Base-by-base conservation (phyloP, 64 coral and sea anemone species). In the Porites lutea region DNA sequence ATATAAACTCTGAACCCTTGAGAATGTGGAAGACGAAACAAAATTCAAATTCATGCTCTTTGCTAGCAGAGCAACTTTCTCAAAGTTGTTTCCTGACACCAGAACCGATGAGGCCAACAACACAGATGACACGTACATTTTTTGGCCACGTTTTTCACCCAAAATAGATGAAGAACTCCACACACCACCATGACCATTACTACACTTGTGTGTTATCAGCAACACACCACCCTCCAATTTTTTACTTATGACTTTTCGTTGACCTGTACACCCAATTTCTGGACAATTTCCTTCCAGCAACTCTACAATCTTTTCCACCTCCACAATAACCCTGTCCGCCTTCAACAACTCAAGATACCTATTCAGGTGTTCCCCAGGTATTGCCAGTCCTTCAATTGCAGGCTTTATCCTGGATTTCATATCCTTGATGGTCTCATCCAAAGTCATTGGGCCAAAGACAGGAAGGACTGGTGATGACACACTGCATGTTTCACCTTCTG, bases 81-180 rank as follows among this genome's bases (percentile, higher is more conserved):
- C 61, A 65, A 92, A 92, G 46, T 92, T 87, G 63, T 83, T 91
- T 60, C 89, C 89, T 46, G 79, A 69, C 12, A 90, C 50, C 51
- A 90, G 75, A 71, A 90, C 21, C 69, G 76, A 80, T 2, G 77
- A 64, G 20, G 88, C 88, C 19, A 79, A 79, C 76, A 67, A 23
- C 11, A 89, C 73, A 12, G 85, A 72, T 21, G 69, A 72, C 19
- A 87, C 68, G 74, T 52, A 86, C 61, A 87, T 70, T 70, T 87
- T 87, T 72, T 68, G 61, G 4, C 65, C 83, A 16, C 71, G 47
- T 68, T 87, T 87, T 72, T 19, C 64, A n/a, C 49, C 65, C 50
- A 75, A 75, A 2, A 76, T 48, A 59, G 65, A 71, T 45, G 86
- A 88, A 9, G 86, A 88, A 43, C 77, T 75, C 73, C 87, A 77